Conservation (phyloP, 2,113 vertebrate species). For the Trichechus manatus region DNA sequence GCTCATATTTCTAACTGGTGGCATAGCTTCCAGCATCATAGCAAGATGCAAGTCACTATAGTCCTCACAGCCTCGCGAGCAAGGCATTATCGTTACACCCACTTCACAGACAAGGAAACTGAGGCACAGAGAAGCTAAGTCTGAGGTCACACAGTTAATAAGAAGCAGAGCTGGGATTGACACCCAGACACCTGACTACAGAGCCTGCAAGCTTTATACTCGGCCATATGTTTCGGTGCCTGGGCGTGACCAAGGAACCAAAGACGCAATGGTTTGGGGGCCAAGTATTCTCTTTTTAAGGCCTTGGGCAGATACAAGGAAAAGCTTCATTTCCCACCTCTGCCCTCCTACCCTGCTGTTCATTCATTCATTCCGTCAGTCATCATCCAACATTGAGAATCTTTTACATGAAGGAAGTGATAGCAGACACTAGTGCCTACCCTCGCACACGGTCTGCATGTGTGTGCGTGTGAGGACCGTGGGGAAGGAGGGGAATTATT, state of each 20-base stretch:
- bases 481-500: background rate
- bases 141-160: background rate
- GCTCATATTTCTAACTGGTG: no score
- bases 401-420: background rate
- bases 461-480: background rate
- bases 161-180: background rate
- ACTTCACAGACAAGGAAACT: background rate
- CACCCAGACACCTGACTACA: background rate
- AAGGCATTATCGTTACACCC: accelerated
- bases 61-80: background rate
- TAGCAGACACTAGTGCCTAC: background rate
- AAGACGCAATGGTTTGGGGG: background rate
- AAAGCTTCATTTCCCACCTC: background rate
- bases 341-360: background rate
- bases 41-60: no score
- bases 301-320: background rate
- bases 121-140: background rate
- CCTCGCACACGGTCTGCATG: background rate
- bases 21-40: no score
- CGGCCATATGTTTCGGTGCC: background rate
- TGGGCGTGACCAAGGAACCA: background rate
- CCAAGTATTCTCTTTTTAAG: background rate
- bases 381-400: background rate
- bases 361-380: background rate
- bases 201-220: background rate